Base-by-base conservation (phyloP, 2,113 vertebrate genomes). In the Xiphorhynchus elegans region DNA sequence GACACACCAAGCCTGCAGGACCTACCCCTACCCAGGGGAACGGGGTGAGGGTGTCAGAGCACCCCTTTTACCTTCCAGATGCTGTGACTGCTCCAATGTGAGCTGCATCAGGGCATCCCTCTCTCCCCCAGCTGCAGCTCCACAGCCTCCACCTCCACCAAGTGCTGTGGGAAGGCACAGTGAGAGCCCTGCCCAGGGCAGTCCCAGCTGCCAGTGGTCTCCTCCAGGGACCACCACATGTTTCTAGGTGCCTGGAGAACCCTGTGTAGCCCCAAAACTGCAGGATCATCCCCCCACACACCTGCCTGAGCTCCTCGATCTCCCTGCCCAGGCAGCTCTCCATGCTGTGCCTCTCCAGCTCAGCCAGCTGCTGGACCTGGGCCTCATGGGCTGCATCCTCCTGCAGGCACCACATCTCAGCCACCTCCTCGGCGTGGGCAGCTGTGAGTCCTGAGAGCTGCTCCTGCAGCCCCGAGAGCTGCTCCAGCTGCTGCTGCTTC, bases 251-350 rank as follows among this genome's bases (percentile, higher is more conserved):
- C 64, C 73, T 7, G 4, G 12, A 39, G 24, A 91, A 7, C 16
- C 25, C 44, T 8, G 0, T 2, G 4, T 19, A 82, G 9, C 28
- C 62, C 39, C 42, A n/a, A 21, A 19, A 21, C 24, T 25, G 23
- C 25, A 11, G 47, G 11, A 44, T 17, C 35, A 75, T 24, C 58
- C 78, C 59, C 26, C 1, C 31, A 15, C 37, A 39, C 28, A 68
- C 98, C 88, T 98, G 95, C 64, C 73, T 94, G 44, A 98, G 97
- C 26, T 90, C 95, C 31, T 96, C 59, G 6, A 97, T 93, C 93
- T 99, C 97, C 83, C 69, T 97, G 13, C 66, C 66, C 33, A 89
- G 82, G 60, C 87, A 96, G 77, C 97, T 97, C 91, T 97, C 94
- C 1, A 77, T 56, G 21, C 40, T 96, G 77, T 75, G 96, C 69